Base-by-base conservation (phyloP, 2,797 vertebrate genomes). In the Melanotaenia trifasciata region DNA sequence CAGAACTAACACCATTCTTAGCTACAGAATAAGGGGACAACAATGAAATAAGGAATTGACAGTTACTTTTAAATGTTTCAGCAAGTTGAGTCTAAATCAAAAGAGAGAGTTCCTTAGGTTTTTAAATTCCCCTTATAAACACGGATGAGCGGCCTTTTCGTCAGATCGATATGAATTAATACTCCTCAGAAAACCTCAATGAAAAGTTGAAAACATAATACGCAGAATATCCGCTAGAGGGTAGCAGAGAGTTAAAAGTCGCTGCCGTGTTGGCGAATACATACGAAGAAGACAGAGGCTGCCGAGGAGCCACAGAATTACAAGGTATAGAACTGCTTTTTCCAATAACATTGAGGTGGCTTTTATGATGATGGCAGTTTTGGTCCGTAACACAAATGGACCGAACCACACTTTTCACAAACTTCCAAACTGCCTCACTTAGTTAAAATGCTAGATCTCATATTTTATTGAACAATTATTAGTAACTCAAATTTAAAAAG, bases 231-330 rank as follows among this genome's bases (percentile, higher is more conserved):
- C 16, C 84, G 58, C 22, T 43, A 79, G 82, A 38, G 24, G 76
- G 83, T 1, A 30, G 51, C 66, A 80, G 8, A 24, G 2, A 2
- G 28, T 30, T 35, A 0, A 68, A 58, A 54, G 3, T 47, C 16
- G 10, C 3, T 18, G 1, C 0, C 3, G 1, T 28, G 13, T 16
- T 12, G 13, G 6, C 28, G 22, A n/a, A 65, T 32, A 0, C 4
- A 22, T 67, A 65, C 32, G 84, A 90, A 87, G 88, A 88, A 89
- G 28, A 83, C 4, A 0, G 1, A 12, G 7, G 1, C 9, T 2
- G 3, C 9, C 16, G 2, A 20, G 8, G 45, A 20, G 20, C 0
- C 47, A 64, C 1, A 91, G 89, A 92, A 51, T 0, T 71, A 72
- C 26, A 79, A 3, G 0, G 0, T 4, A 3, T 85, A 92, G 89